Conservation (phyloP, 2,888 invertebrate species). For the Liposcelis brunnea region DNA sequence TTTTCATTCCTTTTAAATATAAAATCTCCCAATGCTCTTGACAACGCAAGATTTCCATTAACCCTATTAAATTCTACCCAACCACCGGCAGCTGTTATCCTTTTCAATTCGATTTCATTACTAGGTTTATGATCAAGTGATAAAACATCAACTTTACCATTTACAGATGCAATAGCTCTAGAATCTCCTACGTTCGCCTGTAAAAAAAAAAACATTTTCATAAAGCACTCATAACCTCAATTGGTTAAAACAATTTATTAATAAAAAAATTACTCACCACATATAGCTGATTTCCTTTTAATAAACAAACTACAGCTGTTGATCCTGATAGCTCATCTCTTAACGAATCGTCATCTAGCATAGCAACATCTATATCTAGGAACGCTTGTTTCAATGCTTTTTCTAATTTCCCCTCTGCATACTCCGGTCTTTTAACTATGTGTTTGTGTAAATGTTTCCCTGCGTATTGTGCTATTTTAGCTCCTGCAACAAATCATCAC, state of each 20-base stretch:
- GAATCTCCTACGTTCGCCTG: constrained; percentile 94
- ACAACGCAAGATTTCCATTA: constrained; percentile 94
- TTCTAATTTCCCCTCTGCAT: constrained; percentile 63
- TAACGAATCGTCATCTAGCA: constrained; percentile 73
- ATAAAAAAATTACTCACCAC: constrained; percentile 40
- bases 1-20: constrained; percentile 82
- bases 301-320: constrained; percentile 72
- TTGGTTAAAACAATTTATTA: not conserved
- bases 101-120: constrained; percentile 65
- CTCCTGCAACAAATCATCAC: constrained; percentile 55
- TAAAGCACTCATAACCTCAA: not conserved
- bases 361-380: constrained; percentile 80
- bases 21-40: constrained; percentile 92
- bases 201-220: constrained; percentile 11
- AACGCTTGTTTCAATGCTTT: constrained; percentile 80
- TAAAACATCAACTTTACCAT: constrained; percentile 54
- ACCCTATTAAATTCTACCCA: constrained; percentile 96
- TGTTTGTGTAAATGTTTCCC: constrained; percentile 89
- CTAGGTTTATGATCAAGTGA: constrained; percentile 95
- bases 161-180: constrained; percentile 76
- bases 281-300: constrained; percentile 71
- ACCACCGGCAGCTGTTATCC: constrained; percentile 89
- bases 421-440: constrained; percentile 65
- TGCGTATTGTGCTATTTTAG: constrained; percentile 84
- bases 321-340: constrained; percentile 89